Base-by-base conservation (phyloP, 2,888 invertebrate species). In the Calameuta pallipes region DNA sequence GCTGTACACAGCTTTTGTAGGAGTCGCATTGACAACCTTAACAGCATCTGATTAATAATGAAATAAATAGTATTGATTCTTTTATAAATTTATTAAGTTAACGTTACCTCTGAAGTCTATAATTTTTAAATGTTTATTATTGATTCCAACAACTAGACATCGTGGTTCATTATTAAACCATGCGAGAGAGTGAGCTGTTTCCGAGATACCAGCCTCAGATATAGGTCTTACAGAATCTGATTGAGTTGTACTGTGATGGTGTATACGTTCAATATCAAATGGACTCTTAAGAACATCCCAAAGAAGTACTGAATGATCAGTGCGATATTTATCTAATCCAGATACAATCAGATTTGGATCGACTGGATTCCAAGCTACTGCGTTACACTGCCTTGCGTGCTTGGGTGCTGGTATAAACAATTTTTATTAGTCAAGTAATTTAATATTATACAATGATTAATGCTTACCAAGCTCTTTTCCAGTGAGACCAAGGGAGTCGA, bases 271-370 rank as follows among this genome's bases (percentile, higher is more conserved):
- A 76, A 87, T 88, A 68, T 91, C 91, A 0, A 91, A 89, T 0
- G 93, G 91, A 85, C 92, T 92, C 84, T 93, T 93, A 73, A 92
- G 90, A 30, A 97, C 95, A 91, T 99, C 98, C 98, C 98, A 99
- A 74, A 98, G 93, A 11, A 97, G 93, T 70, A 98, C 95, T 79
- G 97, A 97, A 90, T 96, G 95, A 91, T 98, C 98, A 69, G 96
- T 96, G 82, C 98, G 94, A 89, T 97, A 96, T 89, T 97, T 97
- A 87, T 98, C 98, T 86, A 98, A 93, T 0, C 97, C 98, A 77
- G 96, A 96, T 0, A 97, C 97, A 80, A 98, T 92, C 85, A 98
- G 93, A 90, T 97, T 96, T 34, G 94, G 94, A 85, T 98, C 97
- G 15, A 94, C 92, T 41, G 95, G 96, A 91, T 97, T 98, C 98